phyloP scores from a whole-genome alignment of 1,140 invertebrate genomes.

The Bombus haemorrhoidalis region DNA sequence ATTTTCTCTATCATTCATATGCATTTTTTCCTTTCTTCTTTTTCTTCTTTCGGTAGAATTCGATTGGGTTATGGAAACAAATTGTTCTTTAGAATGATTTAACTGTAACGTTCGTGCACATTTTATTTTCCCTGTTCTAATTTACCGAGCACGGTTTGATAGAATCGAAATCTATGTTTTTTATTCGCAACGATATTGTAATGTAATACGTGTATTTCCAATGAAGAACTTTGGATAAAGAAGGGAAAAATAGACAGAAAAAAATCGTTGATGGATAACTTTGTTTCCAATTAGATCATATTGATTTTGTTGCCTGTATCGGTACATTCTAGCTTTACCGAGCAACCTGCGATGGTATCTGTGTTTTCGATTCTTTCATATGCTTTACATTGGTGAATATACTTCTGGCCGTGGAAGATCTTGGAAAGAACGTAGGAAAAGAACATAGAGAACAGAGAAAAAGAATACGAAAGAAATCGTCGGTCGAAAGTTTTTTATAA shows the following conservation, averaged over 20 bases:
- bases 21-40: not conserved
- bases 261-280: too few species aligned
- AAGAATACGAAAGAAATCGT: not conserved
- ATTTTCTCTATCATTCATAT: not conserved
- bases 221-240: too few species aligned
- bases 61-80: not conserved
- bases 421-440: not conserved
- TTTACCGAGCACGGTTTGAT: not conserved
- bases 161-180: not conserved
- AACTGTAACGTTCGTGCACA: not conserved
- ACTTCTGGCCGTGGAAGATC: too few species aligned
- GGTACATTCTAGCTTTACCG: too few species aligned
- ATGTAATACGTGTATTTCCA: not conserved
- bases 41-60: not conserved
- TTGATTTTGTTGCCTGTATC: too few species aligned
- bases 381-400: too few species aligned
- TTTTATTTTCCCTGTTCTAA: not conserved
- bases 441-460: not conserved
- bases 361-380: too few species aligned
- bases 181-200: too few species aligned
- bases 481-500: not conserved
- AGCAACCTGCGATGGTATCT: too few species aligned
- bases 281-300: too few species aligned
- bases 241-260: too few species aligned
- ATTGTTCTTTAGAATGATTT: not conserved